Conservation (phyloP, 64 coral and sea anemone genomes). For the Stylophora pistillata region DNA sequence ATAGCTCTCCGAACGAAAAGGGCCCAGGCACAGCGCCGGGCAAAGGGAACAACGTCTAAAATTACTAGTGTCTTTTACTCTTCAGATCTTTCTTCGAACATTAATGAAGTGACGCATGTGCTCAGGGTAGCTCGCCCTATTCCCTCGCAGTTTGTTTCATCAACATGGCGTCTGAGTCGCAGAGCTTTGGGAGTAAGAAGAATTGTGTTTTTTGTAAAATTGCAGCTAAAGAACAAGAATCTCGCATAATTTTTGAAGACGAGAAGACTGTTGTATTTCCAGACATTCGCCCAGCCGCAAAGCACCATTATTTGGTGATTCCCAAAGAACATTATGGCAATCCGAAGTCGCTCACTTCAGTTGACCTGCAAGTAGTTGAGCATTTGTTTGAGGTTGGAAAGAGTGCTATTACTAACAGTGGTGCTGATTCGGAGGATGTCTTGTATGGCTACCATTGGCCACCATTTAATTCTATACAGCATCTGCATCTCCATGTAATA, state of each 20-base stretch:
- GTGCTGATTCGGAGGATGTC: conserved; percentile 52
- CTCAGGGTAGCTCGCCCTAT: conserved; percentile 22
- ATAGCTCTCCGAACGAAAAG: conserved; percentile 84
- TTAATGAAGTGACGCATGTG: conserved; percentile 50
- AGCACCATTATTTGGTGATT: conserved; percentile 85
- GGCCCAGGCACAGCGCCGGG: conserved; percentile 80
- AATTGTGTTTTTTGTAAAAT: conserved; percentile 89
- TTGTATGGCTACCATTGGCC: conserved; percentile 92
- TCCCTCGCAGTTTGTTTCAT: conserved; percentile 25
- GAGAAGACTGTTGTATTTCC: conserved; percentile 64
- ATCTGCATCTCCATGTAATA: conserved; percentile 89
- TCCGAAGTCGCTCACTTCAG: conserved; percentile 67
- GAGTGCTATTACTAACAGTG: conserved; percentile 49
- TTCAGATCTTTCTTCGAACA: conserved; percentile 33
- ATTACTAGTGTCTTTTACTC: conserved; percentile 31
- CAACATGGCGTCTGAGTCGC: conserved; percentile 33
- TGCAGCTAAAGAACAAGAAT: conserved; percentile 59
- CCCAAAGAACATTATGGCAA: conserved; percentile 81
- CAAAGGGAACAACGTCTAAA: conserved; percentile 62
- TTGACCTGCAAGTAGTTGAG: conserved; percentile 64
- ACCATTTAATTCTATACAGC: conserved; percentile 86
- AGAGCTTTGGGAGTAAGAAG: not conserved
- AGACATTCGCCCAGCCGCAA: conserved; percentile 73
- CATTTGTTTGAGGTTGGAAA: conserved; percentile 61
- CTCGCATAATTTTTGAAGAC: conserved; percentile 80